phyloP scores from a whole-genome alignment of 1,140 invertebrate species.

The Bombus fervidus region DNA sequence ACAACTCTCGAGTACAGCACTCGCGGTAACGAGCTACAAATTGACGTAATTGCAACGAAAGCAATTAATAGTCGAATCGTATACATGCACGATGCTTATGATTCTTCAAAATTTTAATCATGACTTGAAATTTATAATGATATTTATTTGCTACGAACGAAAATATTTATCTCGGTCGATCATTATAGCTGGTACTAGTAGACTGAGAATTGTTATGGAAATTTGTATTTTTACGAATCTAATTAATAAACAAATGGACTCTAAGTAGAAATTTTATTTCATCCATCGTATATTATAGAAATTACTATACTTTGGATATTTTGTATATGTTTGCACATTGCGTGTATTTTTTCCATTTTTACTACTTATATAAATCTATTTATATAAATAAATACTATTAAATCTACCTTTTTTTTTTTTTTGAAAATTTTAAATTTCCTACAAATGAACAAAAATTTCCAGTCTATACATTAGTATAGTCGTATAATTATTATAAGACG shows the following conservation, averaged over 20 bases:
- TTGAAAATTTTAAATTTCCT: not conserved
- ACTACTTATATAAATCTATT: too few relatives aligned
- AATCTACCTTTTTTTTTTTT: not conserved
- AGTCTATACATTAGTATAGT: too few relatives aligned
- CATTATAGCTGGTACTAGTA: too few relatives aligned
- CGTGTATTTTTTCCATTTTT: not conserved
- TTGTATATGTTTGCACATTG: not conserved
- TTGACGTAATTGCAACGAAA: not conserved
- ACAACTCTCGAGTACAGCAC: not conserved
- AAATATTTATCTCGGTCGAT: too few relatives aligned
- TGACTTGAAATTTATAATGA: not conserved
- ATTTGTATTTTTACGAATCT: too few relatives aligned
- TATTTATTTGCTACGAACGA: not conserved
- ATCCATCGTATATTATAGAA: too few relatives aligned
- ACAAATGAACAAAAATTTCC: not conserved
- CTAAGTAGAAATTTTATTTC: too few relatives aligned
- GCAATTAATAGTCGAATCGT: not conserved
- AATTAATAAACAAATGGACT: too few relatives aligned
- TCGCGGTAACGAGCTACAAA: not conserved
- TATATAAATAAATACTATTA: too few relatives aligned
- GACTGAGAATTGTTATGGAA: too few relatives aligned
- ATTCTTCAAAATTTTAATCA: not conserved
- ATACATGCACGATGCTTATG: not conserved
- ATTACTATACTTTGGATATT: too few relatives aligned
- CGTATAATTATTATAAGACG: too few relatives aligned